Percentiles rank a stretch among this genome's conserved stretches.
Evolutionary conservation across 1,140 invertebrate species (phyloP).

Genomic region (Achatina immaculata): DNA sequence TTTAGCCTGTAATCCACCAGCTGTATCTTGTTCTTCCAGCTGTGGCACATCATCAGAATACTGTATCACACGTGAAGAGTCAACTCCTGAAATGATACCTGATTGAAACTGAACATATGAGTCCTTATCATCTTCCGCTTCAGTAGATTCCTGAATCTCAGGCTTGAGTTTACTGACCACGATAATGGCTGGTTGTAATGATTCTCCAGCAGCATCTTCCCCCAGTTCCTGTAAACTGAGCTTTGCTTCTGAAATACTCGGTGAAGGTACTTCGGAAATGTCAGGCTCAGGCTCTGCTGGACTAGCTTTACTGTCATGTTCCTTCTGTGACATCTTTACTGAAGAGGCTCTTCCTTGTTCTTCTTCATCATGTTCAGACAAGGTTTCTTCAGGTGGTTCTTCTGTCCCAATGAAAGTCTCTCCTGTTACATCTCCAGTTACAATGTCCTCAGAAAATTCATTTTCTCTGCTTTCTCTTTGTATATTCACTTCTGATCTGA

Average conservation of each 20-base stretch:
- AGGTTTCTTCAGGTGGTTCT: too few relatives aligned
- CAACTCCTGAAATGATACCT: too few relatives aligned
- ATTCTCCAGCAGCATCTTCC: neutral
- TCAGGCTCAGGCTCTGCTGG: neutral
- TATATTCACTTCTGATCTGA: conserved; percentile 41
- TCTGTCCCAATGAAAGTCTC: too few relatives aligned
- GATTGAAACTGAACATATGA: neutral
- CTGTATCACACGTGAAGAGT: conserved; percentile 10
- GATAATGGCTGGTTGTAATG: neutral
- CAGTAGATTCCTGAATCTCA: neutral
- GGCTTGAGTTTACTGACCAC: neutral
- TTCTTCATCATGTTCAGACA: too few relatives aligned
- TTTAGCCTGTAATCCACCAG: neutral
- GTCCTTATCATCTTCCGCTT: neutral
- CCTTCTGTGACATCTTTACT: too few relatives aligned
- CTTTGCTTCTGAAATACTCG: neutral
- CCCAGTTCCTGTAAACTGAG: conserved; percentile 18
- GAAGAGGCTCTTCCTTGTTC: too few relatives aligned
- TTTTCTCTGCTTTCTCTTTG: conserved; percentile 23
- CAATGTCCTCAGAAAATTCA: neutral
- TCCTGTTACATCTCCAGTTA: neutral
- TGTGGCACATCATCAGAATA: conserved; percentile 12
- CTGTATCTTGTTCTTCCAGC: neutral
- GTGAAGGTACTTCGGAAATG: neutral
- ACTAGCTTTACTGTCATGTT: too few relatives aligned